Percentiles rank a stretch among this genome's conserved stretches.
These are phyloP conservation scores for Synanthedon vespiformis DNA, from an alignment of 2,888 invertebrate species.

Conservation along the genomic window DNA sequence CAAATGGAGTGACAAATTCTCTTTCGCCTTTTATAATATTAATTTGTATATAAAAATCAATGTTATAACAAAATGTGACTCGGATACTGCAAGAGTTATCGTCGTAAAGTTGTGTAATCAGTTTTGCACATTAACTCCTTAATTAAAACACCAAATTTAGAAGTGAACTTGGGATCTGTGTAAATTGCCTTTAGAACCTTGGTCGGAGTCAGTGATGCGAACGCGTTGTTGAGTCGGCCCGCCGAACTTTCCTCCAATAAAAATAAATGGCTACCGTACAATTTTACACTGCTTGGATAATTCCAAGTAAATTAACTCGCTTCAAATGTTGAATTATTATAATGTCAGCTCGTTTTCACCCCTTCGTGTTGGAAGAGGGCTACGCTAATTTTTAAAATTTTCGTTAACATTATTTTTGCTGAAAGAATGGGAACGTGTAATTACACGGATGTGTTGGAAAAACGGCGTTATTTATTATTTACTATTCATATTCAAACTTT, in stretches of 20 bases:
- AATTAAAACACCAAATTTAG: conserved; percentile 1
- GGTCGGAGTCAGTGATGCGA: conserved; percentile 6
- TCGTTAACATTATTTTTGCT: too few species aligned
- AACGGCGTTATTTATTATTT: too few species aligned
- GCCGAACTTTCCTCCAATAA: conserved; percentile 8
- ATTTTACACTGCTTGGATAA: conserved; percentile 1
- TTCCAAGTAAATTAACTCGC: conserved; percentile 4
- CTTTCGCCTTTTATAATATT: too few species aligned
- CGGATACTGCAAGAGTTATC: too few species aligned
- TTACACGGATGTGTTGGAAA: too few species aligned
- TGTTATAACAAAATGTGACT: too few species aligned
- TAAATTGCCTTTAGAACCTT: conserved; percentile 1
- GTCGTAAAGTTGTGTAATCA: background rate
- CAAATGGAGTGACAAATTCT: too few species aligned
- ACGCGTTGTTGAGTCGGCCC: conserved; percentile 9
- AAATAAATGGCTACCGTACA: conserved; percentile 6
- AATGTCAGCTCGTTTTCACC: background rate
- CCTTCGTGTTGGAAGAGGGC: background rate
- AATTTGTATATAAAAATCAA: too few species aligned
- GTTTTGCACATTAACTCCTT: conserved; percentile 1
- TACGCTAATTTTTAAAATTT: too few species aligned
- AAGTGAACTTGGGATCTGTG: conserved; percentile 4
- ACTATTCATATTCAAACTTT: too few species aligned
- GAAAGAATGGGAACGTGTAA: too few species aligned
- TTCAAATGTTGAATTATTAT: background rate